Base-by-base conservation (phyloP, 1,140 invertebrate species). In the Neodiprion lecontei region DNA sequence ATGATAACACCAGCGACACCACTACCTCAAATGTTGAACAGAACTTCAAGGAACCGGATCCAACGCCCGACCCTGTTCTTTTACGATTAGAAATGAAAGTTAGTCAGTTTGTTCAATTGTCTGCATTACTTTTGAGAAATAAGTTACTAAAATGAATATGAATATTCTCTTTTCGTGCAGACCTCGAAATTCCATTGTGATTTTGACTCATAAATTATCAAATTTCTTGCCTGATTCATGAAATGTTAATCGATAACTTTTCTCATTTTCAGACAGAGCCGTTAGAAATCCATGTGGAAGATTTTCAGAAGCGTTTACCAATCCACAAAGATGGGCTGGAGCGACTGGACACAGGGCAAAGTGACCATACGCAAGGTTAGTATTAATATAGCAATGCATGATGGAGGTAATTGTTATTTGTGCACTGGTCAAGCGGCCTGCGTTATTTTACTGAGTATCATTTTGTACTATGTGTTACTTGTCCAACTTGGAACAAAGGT, bases 61-160 rank as follows among this genome's bases (percentile, higher is more conserved):
- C 76, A 9, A 21, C 83, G 69, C 78, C 81, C 9, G 83, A 84
- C 76, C 79, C 85, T 49, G 76, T 83, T 40, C 85, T 84, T 75
- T 81, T 85, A 47, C 78, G 80, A 72, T 76, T 88, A 72, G 85
- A 87, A 73, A 85, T 87, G 86, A 88, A 88, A 79, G 86, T 88
- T 76, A 77, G 78, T 75, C 14, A 48, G 50, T 21, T 21, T 21
- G 17, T 68, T 72, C 23, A 48, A 72, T 69, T 21, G 70, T 73
- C 8, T 49, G 40, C 28, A 67, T 47, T 12, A 67, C 48, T 48
- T 48, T 72, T 72, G 53, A 69, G 48, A 50, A 23, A 72, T 7
- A 72, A 48, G 10, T 48, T 21, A 1, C 28, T 3, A 40, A 40
- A 40, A 40, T 3, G 28, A 4, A 3, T 40, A 3, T 40, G 28